Evolutionary conservation across 2,888 invertebrate genomes (phyloP).

Genomic region (Nomada goodeniana): DNA sequence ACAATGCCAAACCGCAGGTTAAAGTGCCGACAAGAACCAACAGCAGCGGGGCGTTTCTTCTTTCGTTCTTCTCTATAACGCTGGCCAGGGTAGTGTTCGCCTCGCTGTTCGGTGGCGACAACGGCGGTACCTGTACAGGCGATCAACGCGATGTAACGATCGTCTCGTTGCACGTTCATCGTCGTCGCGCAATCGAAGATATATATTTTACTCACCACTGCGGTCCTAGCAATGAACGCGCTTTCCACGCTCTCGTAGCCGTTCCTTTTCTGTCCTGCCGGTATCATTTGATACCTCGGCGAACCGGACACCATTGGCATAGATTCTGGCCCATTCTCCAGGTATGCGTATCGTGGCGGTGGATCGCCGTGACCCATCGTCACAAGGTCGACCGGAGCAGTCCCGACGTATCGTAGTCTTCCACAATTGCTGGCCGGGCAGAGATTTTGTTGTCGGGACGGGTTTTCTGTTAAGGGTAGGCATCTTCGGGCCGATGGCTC

Average conservation of each 20-base stretch:
- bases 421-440: slow-evolving; percentile 79
- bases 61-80: slow-evolving; percentile 80
- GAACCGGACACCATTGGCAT: slow-evolving; percentile 80
- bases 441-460: slow-evolving; percentile 73
- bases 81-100: slow-evolving; percentile 82
- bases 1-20: slow-evolving; percentile 82
- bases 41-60: slow-evolving; percentile 80
- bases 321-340: slow-evolving; percentile 77
- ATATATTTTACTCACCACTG: slow-evolving; percentile 78
- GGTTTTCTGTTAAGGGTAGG: slow-evolving; percentile 77
- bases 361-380: slow-evolving; percentile 71
- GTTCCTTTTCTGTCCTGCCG: slow-evolving; percentile 71
- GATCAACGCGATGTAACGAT: slow-evolving; percentile 21
- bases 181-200: not conserved
- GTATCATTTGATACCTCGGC: slow-evolving; percentile 79
- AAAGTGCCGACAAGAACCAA: slow-evolving; percentile 80
- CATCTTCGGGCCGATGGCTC: slow-evolving; percentile 81
- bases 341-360: slow-evolving; percentile 77
- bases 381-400: slow-evolving; percentile 72
- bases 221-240: slow-evolving; percentile 83
- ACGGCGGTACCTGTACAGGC: slow-evolving; percentile 80
- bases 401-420: slow-evolving; percentile 77
- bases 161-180: not conserved
- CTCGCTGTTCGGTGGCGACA: slow-evolving; percentile 82
- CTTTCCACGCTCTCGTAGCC: slow-evolving; percentile 80